Evolutionary conservation across 2,797 vertebrate species (phyloP), one percentile per base, ranked within the genome.

Genomic region (Acanthurus leucopareius): DNA sequence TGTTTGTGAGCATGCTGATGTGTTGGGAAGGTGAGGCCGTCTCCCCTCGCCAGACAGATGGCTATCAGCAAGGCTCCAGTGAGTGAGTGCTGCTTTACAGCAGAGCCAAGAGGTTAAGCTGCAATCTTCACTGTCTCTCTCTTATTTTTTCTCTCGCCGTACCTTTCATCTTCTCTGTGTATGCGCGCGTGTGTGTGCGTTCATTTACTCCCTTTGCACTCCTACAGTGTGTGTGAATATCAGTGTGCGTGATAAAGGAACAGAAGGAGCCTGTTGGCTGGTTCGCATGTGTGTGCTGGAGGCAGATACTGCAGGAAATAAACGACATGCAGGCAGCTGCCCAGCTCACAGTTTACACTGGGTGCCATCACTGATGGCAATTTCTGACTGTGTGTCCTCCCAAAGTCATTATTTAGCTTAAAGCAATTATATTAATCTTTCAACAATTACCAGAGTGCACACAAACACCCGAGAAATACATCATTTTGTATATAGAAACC

Each of bases 221-320:
- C 57, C 69, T 64, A 52, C 57, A 71, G 62, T 57, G 35, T 88
- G 88, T 88, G 88, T 85, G 90, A 87, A 79, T 88, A 88, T 90
- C 87, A 71, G 82, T 51, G 79, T 85, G 82, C 40, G 76, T 88
- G 89, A 93, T 93, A 92, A 92, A 92, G 86, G 86, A 92, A 83
- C 92, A 94, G 93, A 94, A 88, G 92, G 90, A 93, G 90, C 66
- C 89, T 80, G 85, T 90, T 93, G 91, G 92, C 87, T 84, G 84
- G 47, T 90, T 32, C 16, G 84, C 8, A 49, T 72, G 73, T 88
- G 91, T 91, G 89, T 93, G 90, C 89, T 91, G 83, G 87, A 92
- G 88, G 91, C 89, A 90, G 91, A 93, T 93, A 92, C 90, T 83
- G 89, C 83, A 88, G 81, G 88, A 92, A 93, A 89, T 89, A 86